phyloP scores from a whole-genome alignment of 2,797 vertebrate genomes.

The Gymnoscopelus braueri region DNA sequence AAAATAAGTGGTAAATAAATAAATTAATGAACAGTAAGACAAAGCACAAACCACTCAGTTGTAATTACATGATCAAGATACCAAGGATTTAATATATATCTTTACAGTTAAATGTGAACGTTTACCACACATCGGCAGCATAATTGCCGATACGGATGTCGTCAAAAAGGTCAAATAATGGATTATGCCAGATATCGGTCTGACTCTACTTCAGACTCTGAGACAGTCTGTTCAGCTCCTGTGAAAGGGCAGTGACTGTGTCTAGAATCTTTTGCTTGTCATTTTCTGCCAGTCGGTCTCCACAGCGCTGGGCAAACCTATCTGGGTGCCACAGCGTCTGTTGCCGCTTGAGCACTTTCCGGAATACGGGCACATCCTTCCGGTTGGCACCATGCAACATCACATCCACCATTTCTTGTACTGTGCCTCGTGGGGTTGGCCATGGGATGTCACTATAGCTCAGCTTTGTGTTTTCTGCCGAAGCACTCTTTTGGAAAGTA shows the following conservation, averaged over 20 bases:
- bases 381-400: conserved; percentile 84
- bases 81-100: no score
- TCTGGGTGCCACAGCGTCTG: conserved; percentile 91
- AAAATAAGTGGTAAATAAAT: no score
- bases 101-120: no score
- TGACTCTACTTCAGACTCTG: conserved; percentile 72
- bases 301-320: conserved; percentile 88
- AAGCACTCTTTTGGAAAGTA: conserved; percentile 59
- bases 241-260: conserved; percentile 87
- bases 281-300: conserved; percentile 77
- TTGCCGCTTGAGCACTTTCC: conserved; percentile 83
- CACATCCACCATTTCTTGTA: conserved; percentile 85
- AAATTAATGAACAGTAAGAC: no score
- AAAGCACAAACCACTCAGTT: no score
- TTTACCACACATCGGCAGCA: no score
- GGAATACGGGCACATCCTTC: conserved; percentile 73
- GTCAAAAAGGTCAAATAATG: no score
- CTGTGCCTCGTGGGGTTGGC: conserved; percentile 82
- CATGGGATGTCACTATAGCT: conserved; percentile 88
- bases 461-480: conserved; percentile 56
- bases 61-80: no score
- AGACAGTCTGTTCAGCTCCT: conserved; percentile 87
- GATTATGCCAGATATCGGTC: background rate
- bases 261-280: conserved; percentile 83
- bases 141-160: no score